A percentile compares a stretch with the other conserved stretches of the same genome.
These are phyloP conservation scores for Eudasyphora cyanicolor DNA, from an alignment of 2,888 invertebrate species.

Conservation along the genomic window DNA sequence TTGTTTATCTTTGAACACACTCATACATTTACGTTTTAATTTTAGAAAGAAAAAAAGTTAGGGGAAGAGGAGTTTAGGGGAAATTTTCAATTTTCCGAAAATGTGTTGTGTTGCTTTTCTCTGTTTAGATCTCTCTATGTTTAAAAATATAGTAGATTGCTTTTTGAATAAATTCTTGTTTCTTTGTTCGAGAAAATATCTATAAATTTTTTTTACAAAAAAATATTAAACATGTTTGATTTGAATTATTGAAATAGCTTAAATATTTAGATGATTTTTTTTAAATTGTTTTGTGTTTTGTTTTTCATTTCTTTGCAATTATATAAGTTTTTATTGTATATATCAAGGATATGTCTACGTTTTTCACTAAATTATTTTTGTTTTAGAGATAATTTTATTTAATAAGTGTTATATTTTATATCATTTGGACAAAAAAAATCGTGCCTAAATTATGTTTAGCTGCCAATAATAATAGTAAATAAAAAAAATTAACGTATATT, in stretches of 20 bases:
- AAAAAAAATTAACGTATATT: constrained; percentile 8
- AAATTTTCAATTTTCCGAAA: constrained; percentile 45
- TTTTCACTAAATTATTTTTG: constrained; percentile 60
- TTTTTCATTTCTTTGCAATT: constrained; percentile 34
- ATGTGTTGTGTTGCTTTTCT: constrained; percentile 28
- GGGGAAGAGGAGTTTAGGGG: too few relatives aligned
- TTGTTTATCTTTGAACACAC: constrained; percentile 58
- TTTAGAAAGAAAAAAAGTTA: constrained; percentile 37
- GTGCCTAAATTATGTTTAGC: constrained; percentile 40
- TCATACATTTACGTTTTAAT: constrained; percentile 44
- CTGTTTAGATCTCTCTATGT: neutral
- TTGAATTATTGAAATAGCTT: constrained; percentile 50
- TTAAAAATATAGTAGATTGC: constrained; percentile 61
- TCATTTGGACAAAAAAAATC: constrained; percentile 14
- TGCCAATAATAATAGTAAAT: constrained; percentile 48
- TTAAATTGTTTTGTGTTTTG: constrained; percentile 33
- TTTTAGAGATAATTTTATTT: constrained; percentile 37
- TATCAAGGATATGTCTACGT: constrained; percentile 78
- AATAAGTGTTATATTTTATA: constrained; percentile 30
- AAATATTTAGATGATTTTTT: constrained; percentile 35
- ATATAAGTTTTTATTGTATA: constrained; percentile 65
- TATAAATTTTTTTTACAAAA: constrained; percentile 44
- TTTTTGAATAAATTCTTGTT: constrained; percentile 60
- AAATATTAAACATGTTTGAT: constrained; percentile 43
- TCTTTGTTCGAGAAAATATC: constrained; percentile 56